phyloP scores from a whole-genome alignment of 2,113 vertebrate genomes.

The Sinocyclocheilus rhinocerous region DNA sequence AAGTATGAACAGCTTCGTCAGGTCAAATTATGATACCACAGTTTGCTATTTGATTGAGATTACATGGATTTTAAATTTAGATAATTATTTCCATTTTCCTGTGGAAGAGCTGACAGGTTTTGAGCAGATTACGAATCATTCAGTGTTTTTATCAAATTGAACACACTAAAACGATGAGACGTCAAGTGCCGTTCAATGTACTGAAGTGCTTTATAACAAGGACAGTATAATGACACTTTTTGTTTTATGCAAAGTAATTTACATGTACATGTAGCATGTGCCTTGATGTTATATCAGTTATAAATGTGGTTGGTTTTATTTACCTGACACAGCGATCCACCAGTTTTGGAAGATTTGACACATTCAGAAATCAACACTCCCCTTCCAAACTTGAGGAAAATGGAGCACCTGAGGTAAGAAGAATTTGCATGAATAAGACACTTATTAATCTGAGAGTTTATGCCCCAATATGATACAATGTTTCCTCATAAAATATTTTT shows the following conservation, averaged over 20 bases:
- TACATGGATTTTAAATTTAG: conserved; percentile 71
- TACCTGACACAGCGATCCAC: conserved; percentile 79
- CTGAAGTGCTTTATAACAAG: background rate
- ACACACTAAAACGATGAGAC: conserved; percentile 26
- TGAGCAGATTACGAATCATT: conserved; percentile 65
- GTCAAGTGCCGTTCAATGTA: background rate
- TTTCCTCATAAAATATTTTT: background rate
- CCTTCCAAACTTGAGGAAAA: conserved; percentile 76
- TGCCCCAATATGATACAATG: background rate
- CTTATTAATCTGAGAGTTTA: background rate
- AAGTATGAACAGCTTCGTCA: background rate
- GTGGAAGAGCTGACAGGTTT: conserved; percentile 46
- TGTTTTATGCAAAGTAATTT: background rate
- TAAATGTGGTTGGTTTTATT: conserved; percentile 40
- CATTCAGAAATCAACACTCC: conserved; percentile 74
- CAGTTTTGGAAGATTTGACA: conserved; percentile 88
- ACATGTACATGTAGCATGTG: background rate
- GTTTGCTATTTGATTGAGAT: conserved; percentile 65
- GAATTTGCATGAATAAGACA: background rate
- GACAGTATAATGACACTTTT: background rate
- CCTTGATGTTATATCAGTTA: background rate
- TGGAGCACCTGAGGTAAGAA: conserved; percentile 70
- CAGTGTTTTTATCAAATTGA: conserved; percentile 62
- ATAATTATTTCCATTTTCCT: conserved; percentile 65
- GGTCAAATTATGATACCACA: background rate